phyloP scores from a whole-genome alignment of 1,140 invertebrate species.

The Heliothis virescens region DNA sequence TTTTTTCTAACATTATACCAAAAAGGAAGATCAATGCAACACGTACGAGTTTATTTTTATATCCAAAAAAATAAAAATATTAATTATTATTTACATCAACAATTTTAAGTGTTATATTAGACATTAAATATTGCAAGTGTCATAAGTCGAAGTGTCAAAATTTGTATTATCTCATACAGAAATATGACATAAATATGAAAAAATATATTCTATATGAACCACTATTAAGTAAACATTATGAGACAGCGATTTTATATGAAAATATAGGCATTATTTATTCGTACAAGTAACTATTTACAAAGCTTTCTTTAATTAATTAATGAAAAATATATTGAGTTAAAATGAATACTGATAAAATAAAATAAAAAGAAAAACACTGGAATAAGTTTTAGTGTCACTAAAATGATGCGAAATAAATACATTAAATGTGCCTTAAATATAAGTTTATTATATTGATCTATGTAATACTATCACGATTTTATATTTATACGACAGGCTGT shows the following conservation, averaged over 20 bases:
- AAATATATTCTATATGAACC: slow-evolving; percentile 75
- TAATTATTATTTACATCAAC: slow-evolving; percentile 52
- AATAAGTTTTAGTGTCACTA: slow-evolving; percentile 57
- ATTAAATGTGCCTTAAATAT: slow-evolving; percentile 56
- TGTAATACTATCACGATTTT: slow-evolving; percentile 67
- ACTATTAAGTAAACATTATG: slow-evolving; percentile 58
- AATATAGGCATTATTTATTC: slow-evolving; percentile 77
- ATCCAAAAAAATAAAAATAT: slow-evolving; percentile 61
- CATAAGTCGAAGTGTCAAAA: slow-evolving; percentile 77
- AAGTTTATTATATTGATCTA: slow-evolving; percentile 57
- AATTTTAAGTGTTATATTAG: slow-evolving; percentile 60
- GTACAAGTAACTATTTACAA: slow-evolving; percentile 75
- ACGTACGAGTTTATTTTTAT: slow-evolving; percentile 36
- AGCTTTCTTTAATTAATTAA: slow-evolving; percentile 56
- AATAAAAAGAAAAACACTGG: slow-evolving; percentile 62
- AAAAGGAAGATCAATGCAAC: slow-evolving; percentile 58
- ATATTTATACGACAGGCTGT: slow-evolving; percentile 41
- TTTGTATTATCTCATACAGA: slow-evolving; percentile 51
- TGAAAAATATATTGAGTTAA: slow-evolving; percentile 64
- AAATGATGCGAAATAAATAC: slow-evolving; percentile 59
- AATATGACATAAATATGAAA: slow-evolving; percentile 76
- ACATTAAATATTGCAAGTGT: slow-evolving; percentile 78
- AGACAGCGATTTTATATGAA: slow-evolving; percentile 78
- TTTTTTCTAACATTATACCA: slow-evolving; percentile 51
- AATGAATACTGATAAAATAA: slow-evolving; percentile 73